phyloP scores from a whole-genome alignment of 2,113 vertebrate genomes.

The Rattus norvegicus region GRCr8 NC_086025.1:33303001-33303500 shows the following conservation, averaged over 20 bases:
- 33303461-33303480: background rate
- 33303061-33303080: background rate
- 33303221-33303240: background rate
- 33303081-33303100: background rate
- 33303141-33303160: background rate
- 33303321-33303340: background rate
- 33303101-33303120: background rate
- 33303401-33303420: background rate
- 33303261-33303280: background rate
- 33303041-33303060: constrained; percentile 18
- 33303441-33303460: background rate
- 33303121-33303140: background rate
- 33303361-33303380: background rate
- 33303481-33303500: background rate
- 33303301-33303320: constrained; percentile 3
- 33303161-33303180: constrained; percentile 29
- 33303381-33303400: background rate
- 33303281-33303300: background rate
- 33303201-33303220: background rate
- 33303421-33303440: background rate
- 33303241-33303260: background rate
- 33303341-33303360: background rate
- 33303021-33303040: background rate
- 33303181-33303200: background rate
- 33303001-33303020: constrained; percentile 39